Evolutionary conservation across 2,888 invertebrate genomes (phyloP), one percentile per base, ranked within the genome.

Genomic region (Euclidia mi): DNA sequence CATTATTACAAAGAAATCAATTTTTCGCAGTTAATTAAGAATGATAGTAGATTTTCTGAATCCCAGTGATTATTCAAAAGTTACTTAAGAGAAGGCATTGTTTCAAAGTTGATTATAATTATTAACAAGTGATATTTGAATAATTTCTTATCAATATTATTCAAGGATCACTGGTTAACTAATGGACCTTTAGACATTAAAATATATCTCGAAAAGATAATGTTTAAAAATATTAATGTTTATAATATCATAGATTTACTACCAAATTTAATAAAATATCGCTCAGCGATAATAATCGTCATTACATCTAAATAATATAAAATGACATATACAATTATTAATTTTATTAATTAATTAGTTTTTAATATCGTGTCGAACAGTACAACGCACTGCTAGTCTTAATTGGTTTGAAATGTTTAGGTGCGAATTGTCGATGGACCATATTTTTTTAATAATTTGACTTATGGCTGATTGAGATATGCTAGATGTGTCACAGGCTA

Each of bases 311-410:
- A 52, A 4, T 68, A 59, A 72, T 69, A 53, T 31, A 60, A 11
- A 52, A 37, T 29, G 35, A 44, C 41, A 46, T 44, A 56, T 32
- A 11, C 4, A 11, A 11, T 12, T 38, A 49, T 42, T 68, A 62
- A 49, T 62, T 56, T 60, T 57, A 64, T 50, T 71, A 71, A 55
- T 55, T 14, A 46, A 9, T 50, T 65, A 70, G 44, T 14, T 52
- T 0, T 29, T 74, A 71, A 70, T 58, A 4, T 51, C 12, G 45
- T 62, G 62, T 68, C 56, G 57, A 37, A 68, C 58, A 29, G 61
- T 71, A 80, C 80, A 79, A 78, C 79, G 79, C 77, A 56, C 65
- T 71, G 50, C 79, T 79, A 79, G 79, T 79, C 79, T 43, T 47
- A 32, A 62, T 71, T 65, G 67, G 66, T 74, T 77, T 60, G 40